These are phyloP conservation scores for Agelastica alni DNA, from an alignment of 2,888 invertebrate species.

Conservation along the genomic window DNA sequence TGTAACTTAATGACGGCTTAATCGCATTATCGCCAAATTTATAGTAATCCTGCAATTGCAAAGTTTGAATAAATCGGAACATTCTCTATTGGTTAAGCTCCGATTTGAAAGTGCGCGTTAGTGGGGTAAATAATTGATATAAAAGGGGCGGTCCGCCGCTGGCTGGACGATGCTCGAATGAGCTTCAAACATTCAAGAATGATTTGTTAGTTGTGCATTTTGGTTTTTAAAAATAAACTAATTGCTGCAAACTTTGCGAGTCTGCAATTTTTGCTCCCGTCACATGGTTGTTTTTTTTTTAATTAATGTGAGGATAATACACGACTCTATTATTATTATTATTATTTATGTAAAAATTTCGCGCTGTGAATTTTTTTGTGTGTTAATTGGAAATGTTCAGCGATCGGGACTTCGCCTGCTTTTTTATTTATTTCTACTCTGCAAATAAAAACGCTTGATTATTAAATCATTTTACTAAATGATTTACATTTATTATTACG, in stretches of 20 bases:
- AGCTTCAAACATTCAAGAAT: neutral
- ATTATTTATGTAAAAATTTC: slow-evolving; percentile 18
- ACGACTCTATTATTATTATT: slow-evolving; percentile 19
- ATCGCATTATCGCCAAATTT: too few species aligned
- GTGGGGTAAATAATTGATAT: too few species aligned
- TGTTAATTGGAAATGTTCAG: slow-evolving; percentile 8
- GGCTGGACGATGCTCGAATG: neutral
- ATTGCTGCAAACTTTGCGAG: slow-evolving; percentile 18
- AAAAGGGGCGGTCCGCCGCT: neutral
- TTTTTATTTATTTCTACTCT: too few species aligned
- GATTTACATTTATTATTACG: too few species aligned
- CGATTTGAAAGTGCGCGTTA: too few species aligned
- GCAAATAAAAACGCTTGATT: too few species aligned
- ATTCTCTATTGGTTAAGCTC: too few species aligned
- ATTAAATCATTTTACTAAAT: too few species aligned
- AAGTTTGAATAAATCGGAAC: too few species aligned
- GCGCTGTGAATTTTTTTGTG: slow-evolving; percentile 1
- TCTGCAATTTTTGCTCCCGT: slow-evolving; percentile 20
- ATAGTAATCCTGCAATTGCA: too few species aligned
- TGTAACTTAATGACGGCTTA: too few species aligned
- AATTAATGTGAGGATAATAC: slow-evolving; percentile 23
- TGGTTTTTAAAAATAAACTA: slow-evolving; percentile 20
- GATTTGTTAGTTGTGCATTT: slow-evolving; percentile 25
- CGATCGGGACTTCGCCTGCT: too few species aligned
- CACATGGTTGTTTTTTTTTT: slow-evolving; percentile 14